phyloP scores from a whole-genome alignment of 1,140 invertebrate genomes.

The Battus philenor region DNA sequence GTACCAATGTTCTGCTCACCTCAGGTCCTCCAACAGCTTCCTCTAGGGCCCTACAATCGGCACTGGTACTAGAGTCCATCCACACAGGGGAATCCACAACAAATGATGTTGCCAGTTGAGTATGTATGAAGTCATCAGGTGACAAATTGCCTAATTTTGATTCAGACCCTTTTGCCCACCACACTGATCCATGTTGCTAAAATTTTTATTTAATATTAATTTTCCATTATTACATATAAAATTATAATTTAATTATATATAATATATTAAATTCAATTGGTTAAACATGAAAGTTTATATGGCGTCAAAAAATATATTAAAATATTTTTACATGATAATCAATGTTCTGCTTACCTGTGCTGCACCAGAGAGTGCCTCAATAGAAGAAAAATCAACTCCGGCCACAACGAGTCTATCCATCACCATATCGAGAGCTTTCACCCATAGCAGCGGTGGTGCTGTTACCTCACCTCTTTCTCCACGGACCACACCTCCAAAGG shows the following conservation, averaged over 20 bases:
- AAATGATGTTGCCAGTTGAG: slow-evolving; percentile 88
- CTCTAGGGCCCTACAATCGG: slow-evolving; percentile 88
- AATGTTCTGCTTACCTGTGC: slow-evolving; percentile 85
- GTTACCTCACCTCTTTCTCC: slow-evolving; percentile 81
- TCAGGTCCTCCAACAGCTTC: slow-evolving; percentile 86
- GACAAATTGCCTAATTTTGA: slow-evolving; percentile 81
- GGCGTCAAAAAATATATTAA: too few relatives aligned
- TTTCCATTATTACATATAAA: too few relatives aligned
- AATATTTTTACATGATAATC: too few relatives aligned
- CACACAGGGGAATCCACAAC: slow-evolving; percentile 92
- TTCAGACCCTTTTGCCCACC: slow-evolving; percentile 89
- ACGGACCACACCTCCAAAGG: slow-evolving; percentile 86
- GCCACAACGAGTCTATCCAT: slow-evolving; percentile 88
- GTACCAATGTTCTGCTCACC: slow-evolving; percentile 48
- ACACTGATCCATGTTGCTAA: slow-evolving; percentile 97
- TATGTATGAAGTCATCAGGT: slow-evolving; percentile 86
- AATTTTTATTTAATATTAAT: too few relatives aligned
- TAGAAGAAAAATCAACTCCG: slow-evolving; percentile 88
- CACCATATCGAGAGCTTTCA: slow-evolving; percentile 95
- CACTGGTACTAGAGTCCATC: slow-evolving; percentile 95
- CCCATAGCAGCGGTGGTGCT: slow-evolving; percentile 93
- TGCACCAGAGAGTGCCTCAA: slow-evolving; percentile 90
- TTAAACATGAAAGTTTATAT: too few relatives aligned
- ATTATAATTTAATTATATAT: too few relatives aligned
- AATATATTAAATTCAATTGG: too few relatives aligned